Evolutionary conservation across 2,888 invertebrate genomes (phyloP).

Genomic region (Sussaba pulchella): DNA sequence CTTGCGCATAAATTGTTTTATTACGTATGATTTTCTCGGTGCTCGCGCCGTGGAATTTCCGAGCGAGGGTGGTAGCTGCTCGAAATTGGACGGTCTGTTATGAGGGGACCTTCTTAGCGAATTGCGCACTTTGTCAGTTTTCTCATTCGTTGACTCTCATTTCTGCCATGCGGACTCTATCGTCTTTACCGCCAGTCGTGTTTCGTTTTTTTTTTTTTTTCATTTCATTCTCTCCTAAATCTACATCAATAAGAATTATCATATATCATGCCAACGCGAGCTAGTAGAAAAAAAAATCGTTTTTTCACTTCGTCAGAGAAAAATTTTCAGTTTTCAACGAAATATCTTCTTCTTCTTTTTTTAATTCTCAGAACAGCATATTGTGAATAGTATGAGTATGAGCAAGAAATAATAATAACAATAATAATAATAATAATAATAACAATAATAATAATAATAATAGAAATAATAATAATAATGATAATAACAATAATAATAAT

Average conservation of each 20-base stretch:
- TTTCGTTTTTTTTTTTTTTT: conserved; percentile 9
- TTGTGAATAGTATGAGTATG: too few relatives aligned
- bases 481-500: not conserved
- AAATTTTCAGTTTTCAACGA: not conserved
- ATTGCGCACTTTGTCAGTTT: conserved; percentile 31
- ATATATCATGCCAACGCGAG: not conserved
- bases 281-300: not conserved
- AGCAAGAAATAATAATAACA: too few relatives aligned
- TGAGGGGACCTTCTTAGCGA: conserved; percentile 41
- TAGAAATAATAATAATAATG: too few relatives aligned
- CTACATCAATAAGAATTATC: not conserved
- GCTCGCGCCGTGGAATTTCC: conserved; percentile 30
- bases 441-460: too few relatives aligned
- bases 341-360: not conserved
- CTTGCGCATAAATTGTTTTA: conserved; percentile 41
- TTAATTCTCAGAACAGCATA: too few relatives aligned
- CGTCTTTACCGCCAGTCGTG: not conserved
- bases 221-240: conserved; percentile 4
- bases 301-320: not conserved
- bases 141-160: conserved; percentile 16
- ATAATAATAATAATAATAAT: too few relatives aligned
- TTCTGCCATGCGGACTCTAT: not conserved
- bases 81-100: conserved; percentile 39
- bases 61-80: conserved; percentile 27
- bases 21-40: conserved; percentile 28